phyloP scores from a whole-genome alignment of 2,113 vertebrate species.

The Cavia aperea region DNA sequence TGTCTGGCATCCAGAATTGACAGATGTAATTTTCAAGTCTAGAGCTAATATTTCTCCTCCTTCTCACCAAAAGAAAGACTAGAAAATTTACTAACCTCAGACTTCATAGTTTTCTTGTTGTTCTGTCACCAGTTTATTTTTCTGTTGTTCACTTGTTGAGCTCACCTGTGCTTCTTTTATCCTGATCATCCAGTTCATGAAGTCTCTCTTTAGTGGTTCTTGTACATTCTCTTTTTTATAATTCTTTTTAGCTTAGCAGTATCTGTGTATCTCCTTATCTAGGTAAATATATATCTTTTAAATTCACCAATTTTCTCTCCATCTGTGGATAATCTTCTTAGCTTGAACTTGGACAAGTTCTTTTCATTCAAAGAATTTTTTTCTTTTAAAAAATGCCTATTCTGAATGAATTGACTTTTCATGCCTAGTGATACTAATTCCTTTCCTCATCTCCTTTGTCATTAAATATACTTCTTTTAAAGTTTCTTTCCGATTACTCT shows the following conservation, averaged over 20 bases:
- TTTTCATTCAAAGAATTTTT: slow-evolving; percentile 18
- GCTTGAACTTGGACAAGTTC: not conserved
- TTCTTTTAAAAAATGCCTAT: not conserved
- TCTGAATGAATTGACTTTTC: not conserved
- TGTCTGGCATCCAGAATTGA: not conserved
- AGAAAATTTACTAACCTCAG: not conserved
- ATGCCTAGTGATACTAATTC: not conserved
- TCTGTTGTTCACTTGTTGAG: not conserved
- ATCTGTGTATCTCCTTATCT: not conserved
- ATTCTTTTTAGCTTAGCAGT: not conserved
- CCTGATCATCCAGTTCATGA: not conserved
- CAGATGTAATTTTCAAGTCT: slow-evolving; percentile 16
- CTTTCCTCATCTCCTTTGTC: not conserved
- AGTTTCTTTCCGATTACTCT: not conserved
- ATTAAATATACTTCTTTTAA: not conserved
- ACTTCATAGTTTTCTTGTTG: not conserved
- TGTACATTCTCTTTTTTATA: not conserved
- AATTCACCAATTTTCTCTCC: not conserved
- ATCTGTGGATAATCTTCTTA: not conserved
- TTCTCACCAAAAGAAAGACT: not conserved
- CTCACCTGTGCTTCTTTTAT: not conserved
- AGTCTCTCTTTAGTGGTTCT: not conserved
- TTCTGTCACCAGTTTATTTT: not conserved
- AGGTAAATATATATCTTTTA: not conserved
- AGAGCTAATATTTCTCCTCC: not conserved